Conservation (phyloP, 2,888 invertebrate genomes). For the Ptychoptera contaminata region DNA sequence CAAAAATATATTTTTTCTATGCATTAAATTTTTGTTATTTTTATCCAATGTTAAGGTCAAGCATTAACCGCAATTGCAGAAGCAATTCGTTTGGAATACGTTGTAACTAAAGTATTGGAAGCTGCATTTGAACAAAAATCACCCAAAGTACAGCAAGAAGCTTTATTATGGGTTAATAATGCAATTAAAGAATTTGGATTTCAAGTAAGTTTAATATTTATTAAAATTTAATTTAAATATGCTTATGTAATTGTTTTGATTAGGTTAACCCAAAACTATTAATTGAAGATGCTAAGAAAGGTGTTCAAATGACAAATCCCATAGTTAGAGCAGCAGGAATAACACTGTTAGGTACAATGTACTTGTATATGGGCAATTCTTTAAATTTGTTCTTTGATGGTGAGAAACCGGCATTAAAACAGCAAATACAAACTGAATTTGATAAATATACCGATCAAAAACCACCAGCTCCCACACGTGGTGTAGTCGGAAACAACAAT, state of each 20-base stretch:
- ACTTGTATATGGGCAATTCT: constrained; percentile 64
- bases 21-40: background rate
- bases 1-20: background rate
- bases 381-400: constrained; percentile 63
- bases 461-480: constrained; percentile 59
- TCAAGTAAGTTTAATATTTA: constrained; percentile 7
- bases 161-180: constrained; percentile 61
- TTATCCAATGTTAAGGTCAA: constrained; percentile 12
- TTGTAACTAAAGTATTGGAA: constrained; percentile 52
- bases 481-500: constrained; percentile 24
- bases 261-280: constrained; percentile 56
- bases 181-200: constrained; percentile 81
- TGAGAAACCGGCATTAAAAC: constrained; percentile 70
- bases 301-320: constrained; percentile 70
- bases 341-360: constrained; percentile 42
- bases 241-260: constrained; percentile 11
- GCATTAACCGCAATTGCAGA: constrained; percentile 63
- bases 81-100: constrained; percentile 56
- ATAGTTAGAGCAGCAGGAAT: constrained; percentile 66
- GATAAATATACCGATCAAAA: constrained; percentile 64
- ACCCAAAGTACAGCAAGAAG: constrained; percentile 79
- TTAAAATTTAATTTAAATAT: background rate
- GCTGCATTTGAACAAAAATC: constrained; percentile 78
- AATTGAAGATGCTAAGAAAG: constrained; percentile 67
- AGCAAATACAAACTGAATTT: constrained; percentile 72